Evolutionary conservation across 2,797 vertebrate species (phyloP).

Genomic region (Trichosurus vulpecula): DNA sequence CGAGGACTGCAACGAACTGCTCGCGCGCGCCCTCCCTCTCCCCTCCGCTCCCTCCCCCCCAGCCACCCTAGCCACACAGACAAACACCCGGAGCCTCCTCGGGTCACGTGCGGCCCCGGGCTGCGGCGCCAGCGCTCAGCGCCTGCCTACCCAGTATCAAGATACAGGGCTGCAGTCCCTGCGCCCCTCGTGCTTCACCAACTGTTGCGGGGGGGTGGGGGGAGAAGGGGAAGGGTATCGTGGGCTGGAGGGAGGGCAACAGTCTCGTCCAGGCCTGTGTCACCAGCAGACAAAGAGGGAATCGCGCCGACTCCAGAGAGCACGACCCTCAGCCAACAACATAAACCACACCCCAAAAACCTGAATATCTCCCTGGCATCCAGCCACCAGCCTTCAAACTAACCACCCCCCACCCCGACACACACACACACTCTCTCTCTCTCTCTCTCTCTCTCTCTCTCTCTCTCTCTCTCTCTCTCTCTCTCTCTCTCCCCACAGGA

Average conservation of each 20-base stretch:
- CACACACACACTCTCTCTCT: background rate
- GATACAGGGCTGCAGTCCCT: too few relatives aligned
- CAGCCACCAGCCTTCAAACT: background rate
- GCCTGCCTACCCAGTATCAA: too few relatives aligned
- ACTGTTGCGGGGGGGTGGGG: background rate
- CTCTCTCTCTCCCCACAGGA: background rate
- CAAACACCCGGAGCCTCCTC: background rate
- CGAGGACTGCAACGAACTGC: background rate
- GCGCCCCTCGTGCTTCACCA: background rate
- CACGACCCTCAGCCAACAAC: background rate
- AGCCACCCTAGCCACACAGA: background rate
- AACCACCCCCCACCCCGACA: background rate
- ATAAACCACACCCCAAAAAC: background rate
- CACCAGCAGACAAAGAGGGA: slow-evolving; percentile 65
- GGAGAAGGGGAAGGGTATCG: background rate
- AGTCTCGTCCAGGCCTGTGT: background rate
- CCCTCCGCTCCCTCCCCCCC: background rate
- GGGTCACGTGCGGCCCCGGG: background rate
- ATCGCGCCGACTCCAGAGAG: background rate
- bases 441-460: too few relatives aligned
- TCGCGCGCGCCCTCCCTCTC: background rate
- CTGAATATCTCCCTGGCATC: background rate
- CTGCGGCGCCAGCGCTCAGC: background rate
- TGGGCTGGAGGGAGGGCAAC: background rate
- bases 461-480: too few relatives aligned